A percentile compares a stretch with the other conserved stretches of the same genome.
phyloP scores from a whole-genome alignment of 2,888 invertebrate species.

The Microctonus hyperodae region DNA sequence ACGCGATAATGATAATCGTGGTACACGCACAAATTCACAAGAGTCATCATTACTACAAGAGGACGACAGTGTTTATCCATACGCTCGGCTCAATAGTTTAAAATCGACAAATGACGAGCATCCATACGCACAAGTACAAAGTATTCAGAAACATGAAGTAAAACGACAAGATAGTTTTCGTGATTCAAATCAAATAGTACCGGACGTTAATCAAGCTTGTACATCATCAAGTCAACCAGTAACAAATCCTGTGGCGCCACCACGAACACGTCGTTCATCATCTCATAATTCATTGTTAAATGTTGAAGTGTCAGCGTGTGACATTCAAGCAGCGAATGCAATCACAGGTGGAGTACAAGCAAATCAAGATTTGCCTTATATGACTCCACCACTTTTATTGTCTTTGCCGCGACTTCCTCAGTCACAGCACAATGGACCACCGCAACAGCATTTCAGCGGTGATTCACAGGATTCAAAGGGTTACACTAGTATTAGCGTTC shows the following conservation, averaged over 20 bases:
- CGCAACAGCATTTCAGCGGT: conserved; percentile 82
- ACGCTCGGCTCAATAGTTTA: conserved; percentile 71
- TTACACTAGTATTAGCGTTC: conserved; percentile 89
- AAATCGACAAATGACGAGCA: conserved; percentile 75
- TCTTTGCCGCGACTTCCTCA: conserved; percentile 53
- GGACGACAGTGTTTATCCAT: conserved; percentile 70
- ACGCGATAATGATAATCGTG: conserved; percentile 47
- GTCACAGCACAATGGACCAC: conserved; percentile 59
- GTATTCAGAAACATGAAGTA: conserved; percentile 53
- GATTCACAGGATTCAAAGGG: conserved; percentile 93
- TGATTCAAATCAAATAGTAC: conserved; percentile 45
- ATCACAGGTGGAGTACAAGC: conserved; percentile 87
- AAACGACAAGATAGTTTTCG: conserved; percentile 47
- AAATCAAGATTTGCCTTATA: conserved; percentile 87
- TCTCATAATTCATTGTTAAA: conserved; percentile 62
- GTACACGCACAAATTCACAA: conserved; percentile 67
- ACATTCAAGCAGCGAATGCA: conserved; percentile 84
- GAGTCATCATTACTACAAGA: conserved; percentile 68
- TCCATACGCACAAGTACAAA: conserved; percentile 78
- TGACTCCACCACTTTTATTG: conserved; percentile 79
- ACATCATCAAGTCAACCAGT: conserved; percentile 47
- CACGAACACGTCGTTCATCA: conserved; percentile 65
- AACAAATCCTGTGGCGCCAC: conserved; percentile 64
- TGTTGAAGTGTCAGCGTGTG: conserved; percentile 31
- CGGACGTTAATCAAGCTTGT: conserved; percentile 50